Evolutionary conservation across 1,140 invertebrate genomes (phyloP), one percentile per base, ranked within the genome.

Genomic region (Gryllus bimaculatus): DNA sequence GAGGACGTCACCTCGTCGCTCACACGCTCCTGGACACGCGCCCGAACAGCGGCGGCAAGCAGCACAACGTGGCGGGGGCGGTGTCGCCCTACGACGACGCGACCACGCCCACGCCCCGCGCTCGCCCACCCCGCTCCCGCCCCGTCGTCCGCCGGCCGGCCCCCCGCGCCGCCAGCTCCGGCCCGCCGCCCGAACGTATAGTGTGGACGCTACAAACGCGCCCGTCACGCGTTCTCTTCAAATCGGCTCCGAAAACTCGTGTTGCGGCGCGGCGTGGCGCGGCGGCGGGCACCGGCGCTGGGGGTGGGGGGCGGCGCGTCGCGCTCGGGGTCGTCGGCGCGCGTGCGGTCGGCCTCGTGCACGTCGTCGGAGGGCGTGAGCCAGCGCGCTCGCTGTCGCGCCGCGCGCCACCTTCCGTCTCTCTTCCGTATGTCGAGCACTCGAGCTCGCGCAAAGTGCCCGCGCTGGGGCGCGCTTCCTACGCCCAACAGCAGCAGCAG

Each of bases 1-100:
- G 96, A 97, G 85, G 95, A 97, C 86, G 91, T 96, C 80, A 96
- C 95, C 82, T 96, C 95, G 81, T 96, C 95, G 76, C 87, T 97
- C 78, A 97, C 85, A 96, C 95, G 48, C 88, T 98, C 77, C 86
- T 96, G 80, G 94, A 96, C 87, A 95, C 93, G 75, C 89, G 92
- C 82, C 76, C 39, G 8, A 78, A 80, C 75, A 79, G 73, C 47
- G 75, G 75, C 21, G 80, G 75, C 13, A 75, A n/a, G 73, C 73
- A 79, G 79, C 73, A 77, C 75, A 73, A 79, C 48, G 15, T 78
- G 20, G 79, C 48, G 47, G 79, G 76, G 75, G 80, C 79, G 20
- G 12, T 8, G 21, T 13, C 49, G 15, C 39, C 26, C 20, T 21
- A 5, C 7, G 73, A 15, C 13, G 78, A 47, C 21, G 73, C 77